A percentile compares a stretch with the other conserved stretches of the same genome.
Evolutionary conservation across 2,113 vertebrate genomes (phyloP).

Genomic region (Larimichthys polyactis): DNA sequence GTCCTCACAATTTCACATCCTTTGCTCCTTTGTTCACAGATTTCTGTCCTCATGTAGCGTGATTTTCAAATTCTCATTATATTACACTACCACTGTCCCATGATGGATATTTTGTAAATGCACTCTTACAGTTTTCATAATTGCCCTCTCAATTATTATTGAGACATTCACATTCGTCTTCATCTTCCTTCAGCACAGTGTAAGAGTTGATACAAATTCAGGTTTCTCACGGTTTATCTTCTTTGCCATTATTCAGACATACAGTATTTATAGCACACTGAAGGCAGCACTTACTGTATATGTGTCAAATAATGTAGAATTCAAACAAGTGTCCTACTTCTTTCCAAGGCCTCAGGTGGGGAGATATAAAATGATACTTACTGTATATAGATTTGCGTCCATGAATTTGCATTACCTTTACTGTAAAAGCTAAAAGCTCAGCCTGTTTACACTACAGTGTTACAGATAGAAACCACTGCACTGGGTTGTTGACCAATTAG

Average conservation of each 20-base stretch:
- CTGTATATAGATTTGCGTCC: background rate
- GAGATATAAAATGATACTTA: background rate
- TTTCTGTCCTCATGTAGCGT: background rate
- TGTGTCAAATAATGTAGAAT: slow-evolving; percentile 6
- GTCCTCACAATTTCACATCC: slow-evolving; percentile 25
- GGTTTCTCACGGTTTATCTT: background rate
- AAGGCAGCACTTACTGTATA: background rate
- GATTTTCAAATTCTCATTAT: background rate
- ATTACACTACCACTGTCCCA: background rate
- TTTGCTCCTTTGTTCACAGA: slow-evolving; percentile 1
- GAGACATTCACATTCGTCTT: background rate
- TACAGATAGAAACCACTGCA: background rate
- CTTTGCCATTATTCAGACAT: background rate
- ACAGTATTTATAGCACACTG: slow-evolving; percentile 13
- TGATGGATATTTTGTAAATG: slow-evolving; percentile 3
- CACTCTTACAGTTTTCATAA: background rate
- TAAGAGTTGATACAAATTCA: background rate
- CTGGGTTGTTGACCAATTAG: background rate
- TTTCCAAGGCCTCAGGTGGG: background rate
- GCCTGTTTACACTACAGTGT: background rate
- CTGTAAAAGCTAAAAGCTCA: background rate
- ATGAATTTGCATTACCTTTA: slow-evolving; percentile 3
- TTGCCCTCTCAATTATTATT: background rate
- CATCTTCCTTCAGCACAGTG: background rate
- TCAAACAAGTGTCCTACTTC: slow-evolving; percentile 6